Conservation (phyloP, 2,113 vertebrate species). For the Eptatretus burgeri region DNA sequence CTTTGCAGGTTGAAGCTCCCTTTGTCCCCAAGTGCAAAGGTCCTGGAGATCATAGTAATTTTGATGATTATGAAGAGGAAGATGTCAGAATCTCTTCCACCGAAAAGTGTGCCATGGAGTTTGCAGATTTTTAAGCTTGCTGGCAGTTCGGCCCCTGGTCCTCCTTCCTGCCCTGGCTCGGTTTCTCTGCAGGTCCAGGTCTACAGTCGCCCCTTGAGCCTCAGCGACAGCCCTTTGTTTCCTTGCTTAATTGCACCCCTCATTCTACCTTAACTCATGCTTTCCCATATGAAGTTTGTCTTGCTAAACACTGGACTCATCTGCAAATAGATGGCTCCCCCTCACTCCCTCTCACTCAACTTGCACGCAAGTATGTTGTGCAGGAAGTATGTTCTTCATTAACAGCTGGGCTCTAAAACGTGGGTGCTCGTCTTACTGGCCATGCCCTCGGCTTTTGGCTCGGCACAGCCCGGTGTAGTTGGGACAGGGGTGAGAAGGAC, state of each 20-base stretch:
- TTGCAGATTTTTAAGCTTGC: slow-evolving; percentile 47
- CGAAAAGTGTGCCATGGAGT: slow-evolving; percentile 68
- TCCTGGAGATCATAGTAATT: slow-evolving; percentile 67
- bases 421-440: too few species aligned
- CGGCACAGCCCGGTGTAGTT: too few species aligned
- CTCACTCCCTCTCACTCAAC: too few species aligned
- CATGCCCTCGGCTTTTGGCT: too few species aligned
- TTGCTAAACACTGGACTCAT: neutral
- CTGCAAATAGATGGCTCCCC: too few species aligned
- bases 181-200: neutral
- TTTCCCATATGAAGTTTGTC: slow-evolving; percentile 2
- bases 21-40: slow-evolving; percentile 74
- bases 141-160: neutral
- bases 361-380: too few species aligned
- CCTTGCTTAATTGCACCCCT: neutral
- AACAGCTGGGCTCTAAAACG: too few species aligned
- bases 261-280: neutral
- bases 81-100: slow-evolving; percentile 51
- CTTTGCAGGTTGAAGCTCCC: slow-evolving; percentile 48
- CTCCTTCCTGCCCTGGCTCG: neutral
- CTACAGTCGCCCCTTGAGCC: neutral
- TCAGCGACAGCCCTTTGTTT: neutral
- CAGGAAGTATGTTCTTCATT: too few species aligned
- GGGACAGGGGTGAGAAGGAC: too few species aligned
- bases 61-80: slow-evolving; percentile 70